Conservation (phyloP, 2,888 invertebrate species). For the Acleris holmiana region DNA sequence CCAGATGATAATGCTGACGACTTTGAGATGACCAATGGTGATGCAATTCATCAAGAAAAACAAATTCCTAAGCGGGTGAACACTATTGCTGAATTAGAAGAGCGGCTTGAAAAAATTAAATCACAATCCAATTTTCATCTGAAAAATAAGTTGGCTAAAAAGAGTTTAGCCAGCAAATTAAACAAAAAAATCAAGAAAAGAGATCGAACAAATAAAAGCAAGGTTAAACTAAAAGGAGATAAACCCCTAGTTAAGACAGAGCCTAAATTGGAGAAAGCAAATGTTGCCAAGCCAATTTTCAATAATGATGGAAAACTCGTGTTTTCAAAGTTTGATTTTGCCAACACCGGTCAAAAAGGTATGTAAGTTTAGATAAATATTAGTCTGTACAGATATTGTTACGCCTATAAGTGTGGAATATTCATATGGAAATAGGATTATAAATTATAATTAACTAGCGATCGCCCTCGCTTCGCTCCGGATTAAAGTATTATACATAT, state of each 20-base stretch:
- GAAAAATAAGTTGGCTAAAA: conserved; percentile 87
- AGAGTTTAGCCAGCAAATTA: conserved; percentile 86
- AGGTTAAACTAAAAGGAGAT: conserved; percentile 55
- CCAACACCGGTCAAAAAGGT: conserved; percentile 87
- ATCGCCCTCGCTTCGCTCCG: too few relatives aligned
- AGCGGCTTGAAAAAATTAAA: conserved; percentile 86
- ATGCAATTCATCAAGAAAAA: conserved; percentile 53
- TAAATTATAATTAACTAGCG: too few relatives aligned
- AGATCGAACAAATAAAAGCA: conserved; percentile 72
- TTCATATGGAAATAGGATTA: too few relatives aligned
- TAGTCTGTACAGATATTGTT: background rate
- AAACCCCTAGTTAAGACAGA: conserved; percentile 48
- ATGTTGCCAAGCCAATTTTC: conserved; percentile 88
- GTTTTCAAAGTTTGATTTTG: conserved; percentile 96
- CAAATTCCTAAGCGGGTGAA: conserved; percentile 79
- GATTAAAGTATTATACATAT: too few relatives aligned
- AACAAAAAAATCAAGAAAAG: conserved; percentile 87
- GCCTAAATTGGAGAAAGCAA: conserved; percentile 62
- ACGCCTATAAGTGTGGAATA: too few relatives aligned
- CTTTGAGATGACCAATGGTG: conserved; percentile 63
- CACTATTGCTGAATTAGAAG: conserved; percentile 86
- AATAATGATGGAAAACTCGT: conserved; percentile 95
- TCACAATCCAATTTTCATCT: conserved; percentile 85
- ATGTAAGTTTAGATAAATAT: conserved; percentile 40
- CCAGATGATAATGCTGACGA: conserved; percentile 63